Base-by-base conservation (phyloP, 2,888 invertebrate genomes). In the Dicranocentrus wangi region DNA sequence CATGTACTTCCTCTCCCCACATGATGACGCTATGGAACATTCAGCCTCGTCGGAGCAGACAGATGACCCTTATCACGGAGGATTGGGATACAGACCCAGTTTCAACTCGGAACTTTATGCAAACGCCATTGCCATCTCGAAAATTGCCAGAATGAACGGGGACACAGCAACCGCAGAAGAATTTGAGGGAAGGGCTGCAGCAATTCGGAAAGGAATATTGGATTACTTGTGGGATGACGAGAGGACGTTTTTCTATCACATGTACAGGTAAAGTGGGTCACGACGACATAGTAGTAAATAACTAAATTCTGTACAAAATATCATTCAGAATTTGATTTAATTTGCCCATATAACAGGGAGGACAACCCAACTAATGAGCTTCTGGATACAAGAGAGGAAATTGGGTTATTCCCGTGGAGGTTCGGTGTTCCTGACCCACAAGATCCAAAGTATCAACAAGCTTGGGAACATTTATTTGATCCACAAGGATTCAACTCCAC, bases 51-150 rank as follows among this genome's bases (percentile, higher is more conserved):
- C 85, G 5, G 75, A 81, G 2, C 85, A 83, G 60, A 84, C 85
- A 7, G 80, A 83, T 39, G 86, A 86, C 51, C 80, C 82, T 1
- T 86, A 81, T 25, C 83, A 81, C 17, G 86, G 86, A 8, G 86
- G 86, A 21, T 42, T 83, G 2, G 86, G 86, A 10, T 86, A 84
- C 55, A 71, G 86, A 42, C 86, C 86, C 1, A 85, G 85, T 66
- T 83, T 83, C 66, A 86, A 86, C 53, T 80, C 85, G 0, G 86
- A 86, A 72, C 81, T 86, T 80, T 86, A 85, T 53, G 86, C 80
- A 13, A 86, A 86, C 82, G 86, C 86, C 0, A 28, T 76, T 0
- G 86, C 86, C 0, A 86, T 86, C 65, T 65, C 84, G 1, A 83
- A 83, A 63, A 86, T 86, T 42, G 86, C 86, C 1, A 58, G 58